These are phyloP conservation scores for Calidris pygmaea DNA, from an alignment of 2,113 vertebrate genomes.

Conservation along the genomic window DNA sequence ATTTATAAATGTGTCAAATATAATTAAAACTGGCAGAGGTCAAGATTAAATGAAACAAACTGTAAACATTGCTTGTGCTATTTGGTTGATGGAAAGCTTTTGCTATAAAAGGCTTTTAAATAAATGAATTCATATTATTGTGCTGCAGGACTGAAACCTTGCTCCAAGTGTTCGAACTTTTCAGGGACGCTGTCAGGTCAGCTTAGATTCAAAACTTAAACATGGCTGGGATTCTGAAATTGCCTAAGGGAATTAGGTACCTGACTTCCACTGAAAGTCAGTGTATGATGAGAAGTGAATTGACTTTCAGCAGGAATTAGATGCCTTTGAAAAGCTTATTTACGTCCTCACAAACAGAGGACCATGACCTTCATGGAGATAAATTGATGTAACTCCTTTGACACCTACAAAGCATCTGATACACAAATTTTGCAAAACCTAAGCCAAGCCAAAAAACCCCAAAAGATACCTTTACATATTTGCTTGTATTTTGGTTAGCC, in stretches of 20 bases:
- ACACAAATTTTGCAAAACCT: not conserved
- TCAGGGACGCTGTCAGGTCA: slow-evolving; percentile 2
- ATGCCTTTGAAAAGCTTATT: not conserved
- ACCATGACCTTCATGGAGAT: not conserved
- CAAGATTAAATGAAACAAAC: slow-evolving; percentile 30
- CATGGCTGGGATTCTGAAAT: not conserved
- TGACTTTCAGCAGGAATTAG: not conserved
- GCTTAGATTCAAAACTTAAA: slow-evolving; percentile 15
- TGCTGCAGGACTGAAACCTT: not conserved
- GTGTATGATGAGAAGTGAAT: not conserved
- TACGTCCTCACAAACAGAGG: not conserved
- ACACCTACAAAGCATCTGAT: not conserved
- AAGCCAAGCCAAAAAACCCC: not conserved
- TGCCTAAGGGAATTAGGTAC: not conserved
- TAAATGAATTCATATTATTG: slow-evolving; percentile 27
- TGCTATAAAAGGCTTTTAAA: slow-evolving; percentile 37
- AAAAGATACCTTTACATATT: not conserved
- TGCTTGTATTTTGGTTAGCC: not conserved
- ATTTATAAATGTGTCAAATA: slow-evolving; percentile 34
- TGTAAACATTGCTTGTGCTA: not conserved
- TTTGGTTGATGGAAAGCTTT: slow-evolving; percentile 14
- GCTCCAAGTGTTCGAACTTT: not conserved
- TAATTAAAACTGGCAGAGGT: slow-evolving; percentile 2
- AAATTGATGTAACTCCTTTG: not conserved
- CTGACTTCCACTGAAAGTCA: not conserved